Conservation (phyloP, 2,113 vertebrate species). For the Gymnobelideus leadbeateri region DNA sequence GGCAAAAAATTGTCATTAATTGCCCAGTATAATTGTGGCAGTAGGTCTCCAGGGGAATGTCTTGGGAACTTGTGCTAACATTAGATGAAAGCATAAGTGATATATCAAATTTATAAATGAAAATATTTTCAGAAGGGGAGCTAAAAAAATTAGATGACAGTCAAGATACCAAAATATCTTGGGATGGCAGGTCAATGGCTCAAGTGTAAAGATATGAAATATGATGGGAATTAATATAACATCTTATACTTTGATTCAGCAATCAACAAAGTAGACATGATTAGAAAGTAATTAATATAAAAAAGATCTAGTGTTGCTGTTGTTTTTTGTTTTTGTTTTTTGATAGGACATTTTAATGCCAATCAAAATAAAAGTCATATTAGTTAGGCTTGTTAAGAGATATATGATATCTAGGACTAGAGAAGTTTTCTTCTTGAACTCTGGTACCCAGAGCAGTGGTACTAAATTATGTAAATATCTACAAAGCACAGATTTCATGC, state of each 20-base stretch:
- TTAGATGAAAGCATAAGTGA: background rate
- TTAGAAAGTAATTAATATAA: background rate
- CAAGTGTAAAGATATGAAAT: background rate
- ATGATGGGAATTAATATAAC: background rate
- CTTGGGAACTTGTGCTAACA: background rate
- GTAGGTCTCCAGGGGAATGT: background rate
- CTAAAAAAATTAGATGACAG: background rate
- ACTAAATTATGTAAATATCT: conserved; percentile 26
- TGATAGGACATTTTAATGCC: background rate
- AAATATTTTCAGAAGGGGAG: background rate
- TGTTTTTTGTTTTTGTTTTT: background rate
- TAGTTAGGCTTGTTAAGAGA: background rate
- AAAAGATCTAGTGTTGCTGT: background rate
- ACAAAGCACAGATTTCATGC: conserved; percentile 23
- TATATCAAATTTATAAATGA: background rate
- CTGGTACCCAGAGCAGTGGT: background rate
- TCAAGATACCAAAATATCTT: background rate
- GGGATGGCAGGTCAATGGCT: too few species aligned
- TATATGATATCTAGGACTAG: background rate
- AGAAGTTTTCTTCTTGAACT: background rate
- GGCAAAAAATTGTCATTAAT: background rate
- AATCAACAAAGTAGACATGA: background rate
- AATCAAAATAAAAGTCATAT: background rate
- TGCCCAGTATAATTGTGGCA: background rate
- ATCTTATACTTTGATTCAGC: background rate